Evolutionary conservation across 2,113 vertebrate genomes (phyloP).

Genomic region (Podilymbus podiceps): DNA sequence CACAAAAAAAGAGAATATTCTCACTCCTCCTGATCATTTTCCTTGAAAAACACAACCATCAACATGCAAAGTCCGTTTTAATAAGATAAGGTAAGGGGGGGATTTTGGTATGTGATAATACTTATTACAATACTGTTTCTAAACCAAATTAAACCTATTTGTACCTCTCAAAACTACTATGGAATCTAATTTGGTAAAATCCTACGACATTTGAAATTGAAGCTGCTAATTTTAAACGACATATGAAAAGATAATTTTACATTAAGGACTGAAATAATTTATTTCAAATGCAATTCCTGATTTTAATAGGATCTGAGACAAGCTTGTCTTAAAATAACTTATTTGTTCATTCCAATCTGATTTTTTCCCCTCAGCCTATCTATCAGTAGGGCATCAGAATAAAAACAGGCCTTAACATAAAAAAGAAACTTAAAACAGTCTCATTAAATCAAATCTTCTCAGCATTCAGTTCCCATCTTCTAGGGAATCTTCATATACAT

Average conservation of each 20-base stretch:
- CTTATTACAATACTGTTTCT: background rate
- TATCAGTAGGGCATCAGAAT: background rate
- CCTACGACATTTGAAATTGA: background rate
- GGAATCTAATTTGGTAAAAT: background rate
- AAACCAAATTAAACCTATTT: background rate
- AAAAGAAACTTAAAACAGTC: background rate
- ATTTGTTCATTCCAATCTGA: background rate
- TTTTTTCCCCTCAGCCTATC: background rate
- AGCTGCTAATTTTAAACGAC: background rate
- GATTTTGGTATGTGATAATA: background rate
- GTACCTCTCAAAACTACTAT: background rate
- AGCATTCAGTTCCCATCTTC: slow-evolving; percentile 37
- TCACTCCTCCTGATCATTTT: slow-evolving; percentile 10
- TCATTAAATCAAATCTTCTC: slow-evolving; percentile 37
- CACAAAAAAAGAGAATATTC: slow-evolving; percentile 23
- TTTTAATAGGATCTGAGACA: background rate
- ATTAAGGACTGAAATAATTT: background rate
- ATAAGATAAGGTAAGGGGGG: background rate
- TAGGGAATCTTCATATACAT: slow-evolving; percentile 25
- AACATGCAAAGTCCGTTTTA: slow-evolving; percentile 8
- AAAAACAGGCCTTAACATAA: background rate
- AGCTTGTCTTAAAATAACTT: background rate
- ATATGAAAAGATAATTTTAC: background rate
- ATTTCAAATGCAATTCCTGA: background rate
- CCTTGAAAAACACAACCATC: slow-evolving; percentile 24